These are phyloP conservation scores for Chironomus tepperi DNA, from an alignment of 1,140 invertebrate genomes.

Conservation along the genomic window DNA sequence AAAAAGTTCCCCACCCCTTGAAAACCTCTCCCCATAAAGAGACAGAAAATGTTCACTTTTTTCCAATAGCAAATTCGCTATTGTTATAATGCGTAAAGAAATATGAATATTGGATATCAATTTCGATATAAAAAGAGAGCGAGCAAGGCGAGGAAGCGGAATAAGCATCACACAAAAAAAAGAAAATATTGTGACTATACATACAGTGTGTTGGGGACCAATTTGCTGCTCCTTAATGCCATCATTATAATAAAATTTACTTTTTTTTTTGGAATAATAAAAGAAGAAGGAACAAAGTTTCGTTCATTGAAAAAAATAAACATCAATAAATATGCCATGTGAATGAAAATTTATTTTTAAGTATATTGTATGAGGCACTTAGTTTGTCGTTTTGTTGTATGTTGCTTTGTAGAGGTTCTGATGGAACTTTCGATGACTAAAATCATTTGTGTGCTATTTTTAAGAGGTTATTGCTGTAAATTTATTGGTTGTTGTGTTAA, in stretches of 20 bases:
- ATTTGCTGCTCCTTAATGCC: conserved; percentile 12
- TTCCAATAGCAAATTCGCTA: not conserved
- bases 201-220: not conserved
- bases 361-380: not conserved
- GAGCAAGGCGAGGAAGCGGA: not conserved
- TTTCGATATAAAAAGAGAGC: conserved; percentile 5
- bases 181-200: not conserved
- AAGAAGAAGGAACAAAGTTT: not conserved
- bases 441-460: too few relatives aligned
- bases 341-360: not conserved
- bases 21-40: too few relatives aligned
- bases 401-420: too few relatives aligned
- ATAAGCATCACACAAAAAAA: not conserved
- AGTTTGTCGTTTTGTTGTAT: too few relatives aligned
- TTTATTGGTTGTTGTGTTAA: too few relatives aligned
- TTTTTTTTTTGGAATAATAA: not conserved
- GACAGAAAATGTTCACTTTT: too few relatives aligned
- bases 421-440: too few relatives aligned
- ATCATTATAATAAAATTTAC: conserved; percentile 15
- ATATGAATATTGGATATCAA: conserved; percentile 14
- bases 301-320: not conserved
- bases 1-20: too few relatives aligned
- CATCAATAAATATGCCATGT: conserved; percentile 8
- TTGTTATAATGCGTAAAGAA: conserved; percentile 13
- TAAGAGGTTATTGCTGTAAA: too few relatives aligned